A percentile compares a stretch with the other conserved stretches of the same genome.
phyloP scores from a whole-genome alignment of 2,888 invertebrate genomes.

The Tipula helvola region DNA sequence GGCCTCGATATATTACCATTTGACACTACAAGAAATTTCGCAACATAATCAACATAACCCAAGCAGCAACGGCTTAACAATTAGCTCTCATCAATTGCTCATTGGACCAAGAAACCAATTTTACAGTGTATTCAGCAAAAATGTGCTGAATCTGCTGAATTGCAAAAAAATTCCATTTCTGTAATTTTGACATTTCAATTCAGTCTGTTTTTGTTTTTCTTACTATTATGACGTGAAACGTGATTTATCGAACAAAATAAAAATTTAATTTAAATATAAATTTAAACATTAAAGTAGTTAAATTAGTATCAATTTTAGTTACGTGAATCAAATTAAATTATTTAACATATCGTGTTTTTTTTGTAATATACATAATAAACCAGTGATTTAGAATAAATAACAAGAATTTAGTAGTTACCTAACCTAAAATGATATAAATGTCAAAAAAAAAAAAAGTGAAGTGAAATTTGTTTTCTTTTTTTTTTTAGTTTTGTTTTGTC shows the following conservation, averaged over 20 bases:
- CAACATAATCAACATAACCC: no score
- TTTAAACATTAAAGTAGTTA: background rate
- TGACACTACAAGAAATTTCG: no score
- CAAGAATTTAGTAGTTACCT: background rate
- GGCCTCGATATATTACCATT: no score
- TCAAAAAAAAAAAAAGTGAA: background rate
- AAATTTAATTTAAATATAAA: background rate
- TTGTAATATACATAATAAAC: background rate
- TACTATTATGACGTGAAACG: background rate
- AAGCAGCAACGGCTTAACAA: no score
- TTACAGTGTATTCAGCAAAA: background rate
- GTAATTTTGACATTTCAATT: background rate
- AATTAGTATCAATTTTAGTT: background rate
- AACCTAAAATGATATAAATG: background rate
- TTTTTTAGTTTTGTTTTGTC: background rate
- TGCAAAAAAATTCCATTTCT: background rate
- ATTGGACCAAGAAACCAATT: background rate
- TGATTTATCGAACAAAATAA: background rate
- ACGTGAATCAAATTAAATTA: background rate
- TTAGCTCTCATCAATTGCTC: background rate
- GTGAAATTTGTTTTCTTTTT: background rate
- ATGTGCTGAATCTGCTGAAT: background rate
- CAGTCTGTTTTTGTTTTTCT: background rate
- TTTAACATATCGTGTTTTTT: background rate
- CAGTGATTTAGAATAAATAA: background rate